Conservation (phyloP, 2,888 invertebrate genomes). For the Ashinkailepas kermadecensis region DNA sequence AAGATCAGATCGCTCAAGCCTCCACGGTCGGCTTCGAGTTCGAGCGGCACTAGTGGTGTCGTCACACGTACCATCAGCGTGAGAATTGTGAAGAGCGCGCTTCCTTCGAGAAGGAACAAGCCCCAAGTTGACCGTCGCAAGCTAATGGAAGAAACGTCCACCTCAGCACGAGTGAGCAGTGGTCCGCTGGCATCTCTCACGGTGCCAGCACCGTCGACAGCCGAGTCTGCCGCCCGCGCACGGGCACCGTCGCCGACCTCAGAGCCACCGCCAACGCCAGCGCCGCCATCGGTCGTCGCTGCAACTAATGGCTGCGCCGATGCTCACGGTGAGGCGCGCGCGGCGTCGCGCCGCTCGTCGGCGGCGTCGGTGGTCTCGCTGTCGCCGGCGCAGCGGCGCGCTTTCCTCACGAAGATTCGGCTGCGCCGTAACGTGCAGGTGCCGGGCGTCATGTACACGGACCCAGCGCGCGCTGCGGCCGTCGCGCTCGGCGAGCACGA, state of each 20-base stretch:
- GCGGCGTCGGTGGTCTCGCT: neutral
- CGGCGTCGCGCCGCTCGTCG: slow-evolving; percentile 11
- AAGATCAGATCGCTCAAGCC: neutral
- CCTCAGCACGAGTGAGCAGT: neutral
- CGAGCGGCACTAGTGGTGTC: neutral
- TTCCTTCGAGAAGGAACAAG: neutral
- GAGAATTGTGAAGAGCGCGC: neutral
- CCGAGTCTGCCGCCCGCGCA: neutral
- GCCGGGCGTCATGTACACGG: slow-evolving; percentile 13
- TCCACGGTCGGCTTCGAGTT: neutral
- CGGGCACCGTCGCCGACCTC: neutral
- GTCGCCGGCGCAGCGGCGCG: slow-evolving; percentile 15
- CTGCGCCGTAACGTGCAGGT: slow-evolving; percentile 7
- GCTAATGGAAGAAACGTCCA: neutral
- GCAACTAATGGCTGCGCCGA: neutral
- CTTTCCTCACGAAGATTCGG: slow-evolving; percentile 3
- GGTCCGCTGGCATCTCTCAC: neutral
- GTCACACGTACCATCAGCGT: neutral
- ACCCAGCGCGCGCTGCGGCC: slow-evolving; percentile 15
- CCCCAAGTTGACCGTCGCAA: neutral
- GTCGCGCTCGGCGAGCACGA: slow-evolving; percentile 16
- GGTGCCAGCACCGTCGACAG: neutral
- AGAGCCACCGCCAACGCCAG: neutral
- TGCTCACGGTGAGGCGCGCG: neutral
- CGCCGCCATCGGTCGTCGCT: neutral